A percentile compares a stretch with the other conserved stretches of the same genome.
Evolutionary conservation across 2,797 vertebrate genomes (phyloP).

Genomic region (Erethizon dorsatum): DNA sequence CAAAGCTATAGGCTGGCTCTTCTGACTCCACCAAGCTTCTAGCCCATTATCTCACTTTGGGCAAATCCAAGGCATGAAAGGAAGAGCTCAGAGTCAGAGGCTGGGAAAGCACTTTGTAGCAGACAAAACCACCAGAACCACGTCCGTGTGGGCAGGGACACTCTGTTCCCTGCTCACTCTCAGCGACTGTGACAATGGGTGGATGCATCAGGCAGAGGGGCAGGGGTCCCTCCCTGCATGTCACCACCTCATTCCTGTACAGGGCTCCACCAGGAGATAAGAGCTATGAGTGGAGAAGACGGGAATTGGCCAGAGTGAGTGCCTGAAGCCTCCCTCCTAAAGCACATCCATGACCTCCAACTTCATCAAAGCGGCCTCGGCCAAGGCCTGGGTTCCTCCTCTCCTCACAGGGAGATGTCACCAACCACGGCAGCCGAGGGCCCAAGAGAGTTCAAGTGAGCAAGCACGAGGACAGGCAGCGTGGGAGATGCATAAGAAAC

Average conservation of each 20-base stretch:
- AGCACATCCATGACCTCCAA: neutral
- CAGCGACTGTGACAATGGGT: neutral
- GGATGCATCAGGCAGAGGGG: neutral
- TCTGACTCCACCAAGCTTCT: neutral
- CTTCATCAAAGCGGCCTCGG: neutral
- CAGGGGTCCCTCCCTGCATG: neutral
- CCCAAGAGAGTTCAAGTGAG: conserved; percentile 7
- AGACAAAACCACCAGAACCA: neutral
- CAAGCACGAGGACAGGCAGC: neutral
- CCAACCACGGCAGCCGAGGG: neutral
- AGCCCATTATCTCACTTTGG: neutral
- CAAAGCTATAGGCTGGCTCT: neutral
- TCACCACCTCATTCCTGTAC: neutral
- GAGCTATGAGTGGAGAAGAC: neutral
- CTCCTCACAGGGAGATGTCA: neutral
- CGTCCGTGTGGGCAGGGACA: neutral
- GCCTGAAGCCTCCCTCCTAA: neutral
- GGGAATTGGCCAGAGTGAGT: neutral
- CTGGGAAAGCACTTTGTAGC: neutral
- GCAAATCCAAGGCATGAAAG: neutral
- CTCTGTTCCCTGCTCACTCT: neutral
- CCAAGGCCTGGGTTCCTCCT: neutral
- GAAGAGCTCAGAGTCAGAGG: neutral
- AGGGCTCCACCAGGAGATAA: neutral
- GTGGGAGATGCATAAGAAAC: neutral